These are phyloP conservation scores for Rhinatrema bivittatum DNA, from an alignment of 2,797 vertebrate genomes.

Conservation along the genomic window DNA sequence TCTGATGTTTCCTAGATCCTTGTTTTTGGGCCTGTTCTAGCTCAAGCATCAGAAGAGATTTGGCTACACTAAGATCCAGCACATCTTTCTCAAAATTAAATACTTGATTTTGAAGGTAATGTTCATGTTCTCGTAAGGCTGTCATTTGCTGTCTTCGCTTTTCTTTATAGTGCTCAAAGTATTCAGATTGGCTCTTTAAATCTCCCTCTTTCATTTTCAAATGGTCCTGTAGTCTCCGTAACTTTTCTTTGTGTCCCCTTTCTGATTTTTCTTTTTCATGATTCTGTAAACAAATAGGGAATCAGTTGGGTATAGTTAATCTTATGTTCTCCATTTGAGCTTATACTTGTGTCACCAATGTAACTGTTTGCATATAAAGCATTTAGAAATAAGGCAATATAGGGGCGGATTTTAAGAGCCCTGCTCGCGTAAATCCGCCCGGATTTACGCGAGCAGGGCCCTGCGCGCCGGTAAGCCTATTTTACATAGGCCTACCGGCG, in stretches of 20 bases:
- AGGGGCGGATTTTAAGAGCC: too few species aligned
- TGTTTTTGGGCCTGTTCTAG: constrained; percentile 11
- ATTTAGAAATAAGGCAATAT: too few species aligned
- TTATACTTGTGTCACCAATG: too few species aligned
- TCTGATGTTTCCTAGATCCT: neutral
- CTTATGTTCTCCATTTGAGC: neutral
- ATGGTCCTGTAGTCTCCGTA: constrained; percentile 59
- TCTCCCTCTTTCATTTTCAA: constrained; percentile 68
- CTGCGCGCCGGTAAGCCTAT: too few species aligned
- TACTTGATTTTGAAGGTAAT: constrained; percentile 52
- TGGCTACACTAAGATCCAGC: constrained; percentile 49
- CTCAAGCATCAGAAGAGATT: constrained; percentile 32
- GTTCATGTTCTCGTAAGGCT: constrained; percentile 52
- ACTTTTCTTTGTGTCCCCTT: constrained; percentile 50
- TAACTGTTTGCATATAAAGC: too few species aligned
- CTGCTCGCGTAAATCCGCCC: too few species aligned
- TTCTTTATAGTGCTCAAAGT: constrained; percentile 70
- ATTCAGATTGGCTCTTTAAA: constrained; percentile 61
- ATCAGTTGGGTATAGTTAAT: neutral
- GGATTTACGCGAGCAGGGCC: too few species aligned
- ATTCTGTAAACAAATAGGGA: constrained; percentile 34
- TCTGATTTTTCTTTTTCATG: constrained; percentile 54
- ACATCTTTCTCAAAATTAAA: constrained; percentile 61
- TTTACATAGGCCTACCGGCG: too few species aligned
- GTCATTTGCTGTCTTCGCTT: constrained; percentile 62